A percentile compares a stretch with the other conserved stretches of the same genome.
These are phyloP conservation scores for Chrysoperla carnea DNA, from an alignment of 1,140 invertebrate genomes.

Conservation along the genomic window DNA sequence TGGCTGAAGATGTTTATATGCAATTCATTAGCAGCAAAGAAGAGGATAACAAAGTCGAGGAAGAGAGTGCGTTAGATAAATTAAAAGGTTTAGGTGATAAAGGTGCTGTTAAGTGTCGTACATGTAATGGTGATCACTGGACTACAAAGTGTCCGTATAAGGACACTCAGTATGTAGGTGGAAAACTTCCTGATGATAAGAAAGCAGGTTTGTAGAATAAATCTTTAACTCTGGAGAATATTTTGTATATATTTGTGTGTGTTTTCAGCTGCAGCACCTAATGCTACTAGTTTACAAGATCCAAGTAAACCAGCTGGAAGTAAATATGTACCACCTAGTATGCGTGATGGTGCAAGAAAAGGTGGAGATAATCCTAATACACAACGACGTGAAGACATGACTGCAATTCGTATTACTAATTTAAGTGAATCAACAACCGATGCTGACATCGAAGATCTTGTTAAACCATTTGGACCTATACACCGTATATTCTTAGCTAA, in stretches of 20 bases:
- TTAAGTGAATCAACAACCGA: conserved; percentile 92
- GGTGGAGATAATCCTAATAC: conserved; percentile 47
- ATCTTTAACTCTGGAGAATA: too few species aligned
- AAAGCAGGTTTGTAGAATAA: not conserved
- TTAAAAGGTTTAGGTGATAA: conserved; percentile 47
- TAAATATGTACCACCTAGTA: conserved; percentile 72
- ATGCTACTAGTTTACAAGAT: conserved; percentile 19
- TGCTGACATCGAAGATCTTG: conserved; percentile 87
- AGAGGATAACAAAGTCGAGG: conserved; percentile 69
- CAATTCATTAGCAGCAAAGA: conserved; percentile 77
- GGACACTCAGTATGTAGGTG: conserved; percentile 56
- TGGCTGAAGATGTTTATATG: conserved; percentile 92
- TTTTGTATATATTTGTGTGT: too few species aligned
- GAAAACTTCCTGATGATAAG: conserved; percentile 27
- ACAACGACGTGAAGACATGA: conserved; percentile 56
- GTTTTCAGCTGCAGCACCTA: conserved; percentile 10
- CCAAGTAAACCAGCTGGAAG: conserved; percentile 24
- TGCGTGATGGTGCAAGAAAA: conserved; percentile 63
- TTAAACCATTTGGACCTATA: conserved; percentile 81
- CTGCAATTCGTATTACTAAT: conserved; percentile 93
- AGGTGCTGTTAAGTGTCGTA: conserved; percentile 81
- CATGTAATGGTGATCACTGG: conserved; percentile 94
- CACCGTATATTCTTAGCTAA: conserved; percentile 77
- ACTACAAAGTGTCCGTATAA: conserved; percentile 94
- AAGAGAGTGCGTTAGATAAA: conserved; percentile 60